Conservation (phyloP, 2,888 invertebrate species). For the Helleia helle region DNA sequence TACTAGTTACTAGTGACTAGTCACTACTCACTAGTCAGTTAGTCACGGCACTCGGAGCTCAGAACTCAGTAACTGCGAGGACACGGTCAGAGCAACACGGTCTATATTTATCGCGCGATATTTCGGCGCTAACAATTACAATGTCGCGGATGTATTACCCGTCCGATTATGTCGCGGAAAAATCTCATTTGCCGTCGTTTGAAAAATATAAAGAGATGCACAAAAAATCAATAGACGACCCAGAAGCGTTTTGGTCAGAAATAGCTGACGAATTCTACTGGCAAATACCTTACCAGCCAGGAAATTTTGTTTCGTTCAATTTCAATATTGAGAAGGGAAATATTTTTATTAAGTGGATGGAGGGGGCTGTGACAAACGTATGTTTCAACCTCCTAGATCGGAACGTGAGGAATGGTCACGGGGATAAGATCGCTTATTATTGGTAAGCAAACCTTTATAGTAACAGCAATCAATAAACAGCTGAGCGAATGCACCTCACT, state of each 20-base stretch:
- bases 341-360: slow-evolving; percentile 95
- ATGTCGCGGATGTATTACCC: slow-evolving; percentile 80
- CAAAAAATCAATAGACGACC: slow-evolving; percentile 88
- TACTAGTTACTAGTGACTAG: neutral
- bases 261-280: slow-evolving; percentile 96
- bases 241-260: slow-evolving; percentile 93
- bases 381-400: slow-evolving; percentile 96
- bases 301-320: slow-evolving; percentile 90
- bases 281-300: slow-evolving; percentile 83
- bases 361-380: slow-evolving; percentile 95
- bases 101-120: slow-evolving; percentile 18
- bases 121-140: slow-evolving; percentile 32
- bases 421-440: slow-evolving; percentile 93
- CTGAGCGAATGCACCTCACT: slow-evolving; percentile 46
- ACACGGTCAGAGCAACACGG: slow-evolving; percentile 17
- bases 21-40: no score
- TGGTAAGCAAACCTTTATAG: slow-evolving; percentile 80
- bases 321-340: slow-evolving; percentile 92
- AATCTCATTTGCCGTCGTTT: slow-evolving; percentile 67
- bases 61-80: slow-evolving; percentile 32
- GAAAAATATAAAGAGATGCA: slow-evolving; percentile 89
- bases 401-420: slow-evolving; percentile 90
- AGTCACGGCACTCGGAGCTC: no score
- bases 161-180: slow-evolving; percentile 78
- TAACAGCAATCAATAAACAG: slow-evolving; percentile 48